phyloP scores from a whole-genome alignment of 2,888 invertebrate species.

The Cosmia trapezina region DNA sequence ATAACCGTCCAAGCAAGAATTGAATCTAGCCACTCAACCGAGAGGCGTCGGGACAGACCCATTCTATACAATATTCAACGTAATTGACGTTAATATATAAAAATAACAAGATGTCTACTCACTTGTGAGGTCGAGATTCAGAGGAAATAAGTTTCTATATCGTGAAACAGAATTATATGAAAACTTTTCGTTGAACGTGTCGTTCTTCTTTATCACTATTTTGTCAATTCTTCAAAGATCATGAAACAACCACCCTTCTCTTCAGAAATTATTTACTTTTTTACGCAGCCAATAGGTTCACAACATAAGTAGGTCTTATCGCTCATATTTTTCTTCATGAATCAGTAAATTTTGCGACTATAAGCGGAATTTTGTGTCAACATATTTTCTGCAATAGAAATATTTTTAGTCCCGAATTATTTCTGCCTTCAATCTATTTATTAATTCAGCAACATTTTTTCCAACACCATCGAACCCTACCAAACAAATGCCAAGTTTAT shows the following conservation, averaged over 20 bases:
- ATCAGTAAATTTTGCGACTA: background rate
- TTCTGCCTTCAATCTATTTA: constrained; percentile 17
- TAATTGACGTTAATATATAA: constrained; percentile 52
- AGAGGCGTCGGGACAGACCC: constrained; percentile 20
- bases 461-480: constrained; percentile 5
- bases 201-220: background rate
- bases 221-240: background rate
- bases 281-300: background rate
- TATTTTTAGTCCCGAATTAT: background rate
- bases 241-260: background rate
- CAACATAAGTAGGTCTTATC: background rate
- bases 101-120: constrained; percentile 46
- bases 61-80: constrained; percentile 53
- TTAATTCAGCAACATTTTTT: constrained; percentile 46
- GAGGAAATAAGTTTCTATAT: constrained; percentile 27
- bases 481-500: constrained; percentile 15
- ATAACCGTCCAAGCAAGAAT: constrained; percentile 33
- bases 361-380: background rate
- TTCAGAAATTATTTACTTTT: background rate
- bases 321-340: background rate
- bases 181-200: constrained; percentile 13
- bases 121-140: constrained; percentile 20
- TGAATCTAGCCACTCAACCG: constrained; percentile 44
- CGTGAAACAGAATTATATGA: constrained; percentile 12
- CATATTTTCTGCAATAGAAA: background rate